A percentile compares a stretch with the other conserved stretches of the same genome.
These are phyloP conservation scores for Trichomycterus rosablanca DNA, from an alignment of 2,113 vertebrate species.

Conservation along the genomic window DNA sequence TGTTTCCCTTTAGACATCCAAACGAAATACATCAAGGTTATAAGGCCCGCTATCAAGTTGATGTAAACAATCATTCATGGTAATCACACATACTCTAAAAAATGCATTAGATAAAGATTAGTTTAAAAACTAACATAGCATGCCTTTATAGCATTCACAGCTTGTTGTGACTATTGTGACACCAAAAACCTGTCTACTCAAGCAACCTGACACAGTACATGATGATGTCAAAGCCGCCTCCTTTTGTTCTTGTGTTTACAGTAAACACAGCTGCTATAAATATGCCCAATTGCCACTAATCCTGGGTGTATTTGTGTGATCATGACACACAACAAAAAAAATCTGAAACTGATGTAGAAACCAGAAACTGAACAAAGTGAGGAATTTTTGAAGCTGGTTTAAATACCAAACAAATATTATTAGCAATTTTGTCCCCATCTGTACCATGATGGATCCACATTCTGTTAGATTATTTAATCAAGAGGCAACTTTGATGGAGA, in stretches of 20 bases:
- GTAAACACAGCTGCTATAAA: background rate
- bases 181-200: background rate
- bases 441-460: no score
- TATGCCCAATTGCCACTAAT: background rate
- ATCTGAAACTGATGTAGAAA: background rate
- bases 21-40: no score
- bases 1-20: no score
- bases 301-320: background rate
- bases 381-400: no score
- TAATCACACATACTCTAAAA: no score
- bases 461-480: no score
- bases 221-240: background rate
- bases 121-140: background rate
- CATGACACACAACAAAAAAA: background rate
- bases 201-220: background rate
- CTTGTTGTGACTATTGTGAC: background rate
- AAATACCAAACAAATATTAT: no score
- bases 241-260: background rate
- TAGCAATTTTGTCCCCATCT: background rate
- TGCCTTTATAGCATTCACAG: background rate
- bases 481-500: no score
- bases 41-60: no score
- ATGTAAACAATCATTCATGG: no score
- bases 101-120: no score
- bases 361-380: background rate